phyloP scores from a whole-genome alignment of 1,140 invertebrate genomes.

The Drosophila albomicans region DNA sequence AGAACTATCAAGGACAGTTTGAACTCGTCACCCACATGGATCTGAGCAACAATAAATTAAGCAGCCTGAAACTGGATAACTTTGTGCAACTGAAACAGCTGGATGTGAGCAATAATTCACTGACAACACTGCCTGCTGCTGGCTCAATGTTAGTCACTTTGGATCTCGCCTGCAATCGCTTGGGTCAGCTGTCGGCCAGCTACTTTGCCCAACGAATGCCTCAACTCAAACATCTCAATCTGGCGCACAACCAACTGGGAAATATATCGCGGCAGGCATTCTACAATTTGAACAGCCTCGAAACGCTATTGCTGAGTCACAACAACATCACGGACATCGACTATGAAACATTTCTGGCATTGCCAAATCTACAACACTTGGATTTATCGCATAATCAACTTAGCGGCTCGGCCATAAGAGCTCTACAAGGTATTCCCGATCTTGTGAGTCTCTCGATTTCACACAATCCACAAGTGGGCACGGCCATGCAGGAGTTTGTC shows the following conservation, averaged over 20 bases:
- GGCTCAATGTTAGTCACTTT: constrained; percentile 73
- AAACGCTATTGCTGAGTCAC: constrained; percentile 86
- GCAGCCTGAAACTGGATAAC: constrained; percentile 41
- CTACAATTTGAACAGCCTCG: constrained; percentile 79
- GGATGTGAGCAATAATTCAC: constrained; percentile 62
- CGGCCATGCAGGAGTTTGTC: constrained; percentile 81
- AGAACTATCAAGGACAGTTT: constrained; percentile 59
- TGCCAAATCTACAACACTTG: constrained; percentile 91
- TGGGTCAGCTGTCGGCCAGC: constrained; percentile 73
- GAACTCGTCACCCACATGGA: constrained; percentile 58
- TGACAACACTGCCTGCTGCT: constrained; percentile 46
- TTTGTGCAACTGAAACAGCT: constrained; percentile 62
- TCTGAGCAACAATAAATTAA: constrained; percentile 60
- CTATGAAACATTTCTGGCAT: constrained; percentile 87
- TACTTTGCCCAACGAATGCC: constrained; percentile 69
- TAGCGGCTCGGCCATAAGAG: constrained; percentile 88
- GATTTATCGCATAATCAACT: constrained; percentile 93
- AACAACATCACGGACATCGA: constrained; percentile 86
- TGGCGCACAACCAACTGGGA: constrained; percentile 86
- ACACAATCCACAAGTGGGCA: constrained; percentile 88
- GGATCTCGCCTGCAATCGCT: constrained; percentile 86
- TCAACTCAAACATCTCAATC: constrained; percentile 87
- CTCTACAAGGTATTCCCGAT: constrained; percentile 90
- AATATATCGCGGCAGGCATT: constrained; percentile 83
- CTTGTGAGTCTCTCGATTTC: constrained; percentile 91